Evolutionary conservation across 2,888 invertebrate genomes (phyloP).

Genomic region (Octonoba sinensis): DNA sequence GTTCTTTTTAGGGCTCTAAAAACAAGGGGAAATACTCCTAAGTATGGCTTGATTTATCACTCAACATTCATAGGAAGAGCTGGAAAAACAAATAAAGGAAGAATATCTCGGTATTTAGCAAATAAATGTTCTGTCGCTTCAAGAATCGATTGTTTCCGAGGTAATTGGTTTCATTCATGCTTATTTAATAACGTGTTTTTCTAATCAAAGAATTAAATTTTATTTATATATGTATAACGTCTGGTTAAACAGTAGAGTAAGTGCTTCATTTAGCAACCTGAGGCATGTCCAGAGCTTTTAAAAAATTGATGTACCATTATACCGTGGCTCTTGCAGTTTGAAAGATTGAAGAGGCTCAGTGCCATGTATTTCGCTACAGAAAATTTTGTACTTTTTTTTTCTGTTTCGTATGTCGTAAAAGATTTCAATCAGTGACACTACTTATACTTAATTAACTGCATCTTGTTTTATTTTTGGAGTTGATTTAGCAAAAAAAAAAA

Average conservation of each 20-base stretch:
- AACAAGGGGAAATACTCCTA: slow-evolving; percentile 93
- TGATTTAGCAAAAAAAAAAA: too few species aligned
- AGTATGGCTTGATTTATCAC: slow-evolving; percentile 97
- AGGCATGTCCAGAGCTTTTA: not conserved
- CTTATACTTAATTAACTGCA: too few species aligned
- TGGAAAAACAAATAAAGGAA: slow-evolving; percentile 93
- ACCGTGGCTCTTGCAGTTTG: too few species aligned
- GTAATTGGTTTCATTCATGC: slow-evolving; percentile 71
- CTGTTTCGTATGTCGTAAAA: too few species aligned
- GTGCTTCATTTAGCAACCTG: too few species aligned
- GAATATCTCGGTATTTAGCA: slow-evolving; percentile 96
- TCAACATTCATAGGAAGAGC: slow-evolving; percentile 98
- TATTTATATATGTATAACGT: not conserved
- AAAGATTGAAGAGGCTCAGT: too few species aligned
- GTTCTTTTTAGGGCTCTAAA: slow-evolving; percentile 82
- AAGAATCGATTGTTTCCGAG: slow-evolving; percentile 95
- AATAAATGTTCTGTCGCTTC: slow-evolving; percentile 99
- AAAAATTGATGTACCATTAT: too few species aligned
- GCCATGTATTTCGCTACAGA: too few species aligned
- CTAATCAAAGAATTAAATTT: not conserved
- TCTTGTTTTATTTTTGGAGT: too few species aligned
- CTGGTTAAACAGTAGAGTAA: not conserved
- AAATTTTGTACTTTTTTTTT: too few species aligned
- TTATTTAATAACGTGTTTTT: not conserved
- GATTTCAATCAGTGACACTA: too few species aligned